Base-by-base conservation (phyloP, 2,888 invertebrate genomes). In the Diplolepis rosae region DNA sequence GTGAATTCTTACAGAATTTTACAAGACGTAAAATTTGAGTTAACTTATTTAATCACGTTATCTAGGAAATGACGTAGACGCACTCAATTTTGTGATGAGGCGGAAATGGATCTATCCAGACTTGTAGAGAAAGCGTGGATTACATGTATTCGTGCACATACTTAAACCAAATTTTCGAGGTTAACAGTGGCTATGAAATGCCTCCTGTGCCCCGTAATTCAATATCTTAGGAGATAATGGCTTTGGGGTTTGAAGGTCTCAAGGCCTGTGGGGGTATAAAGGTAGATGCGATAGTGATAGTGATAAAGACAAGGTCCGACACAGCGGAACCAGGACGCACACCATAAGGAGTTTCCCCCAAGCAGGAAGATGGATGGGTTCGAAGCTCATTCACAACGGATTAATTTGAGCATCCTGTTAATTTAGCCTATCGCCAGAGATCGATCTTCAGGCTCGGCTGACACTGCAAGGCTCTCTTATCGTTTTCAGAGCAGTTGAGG, bases 341-440 rank as follows among this genome's bases (percentile, higher is more conserved):
- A 28, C 39, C 15, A 50, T 66, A 70, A 69, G 50, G 66, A 56
- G 65, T 54, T 68, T 50, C 35, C 66, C n/a, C 24, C 13, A 50
- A 69, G 39, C 61, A 39, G 68, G 51, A 81, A 83, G 82, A 83
- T 79, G 78, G 82, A 83, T 83, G 79, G 75, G 78, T 74, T 75
- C 66, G 51, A 61, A 39, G 79, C 77, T 79, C 79, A 82, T 81
- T 83, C 79, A 76, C 77, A 79, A 79, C 73, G 77, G 80, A 84
- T 84, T 82, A 84, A 84, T 82, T 83, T 74, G 73, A 81, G 79
- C 80, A 80, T 80, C 79, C 80, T 79, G 82, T 81, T 82, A 82
- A 82, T 83, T 83, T 80, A 72, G 72, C 76, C 76, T 75, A 78
- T 80, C 82, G 71, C 78, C 70, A 72, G 70, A 73, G 76, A 76